These are phyloP conservation scores for Xenopus laevis DNA, from an alignment of 2,113 vertebrate genomes.

Conservation along the genomic window DNA sequence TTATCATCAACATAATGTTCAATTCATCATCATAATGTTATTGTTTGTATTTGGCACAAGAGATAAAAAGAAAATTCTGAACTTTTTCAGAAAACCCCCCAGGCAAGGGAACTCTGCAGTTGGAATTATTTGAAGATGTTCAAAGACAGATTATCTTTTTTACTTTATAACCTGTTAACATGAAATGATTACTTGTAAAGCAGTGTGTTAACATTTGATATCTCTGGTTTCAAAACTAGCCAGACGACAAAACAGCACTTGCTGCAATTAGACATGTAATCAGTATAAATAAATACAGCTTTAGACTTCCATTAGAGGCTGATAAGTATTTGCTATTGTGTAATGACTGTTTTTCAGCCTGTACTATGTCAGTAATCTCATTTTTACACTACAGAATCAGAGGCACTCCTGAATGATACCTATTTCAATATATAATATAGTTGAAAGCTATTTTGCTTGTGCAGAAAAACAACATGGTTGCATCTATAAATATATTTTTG, in stretches of 20 bases:
- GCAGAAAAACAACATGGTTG: neutral
- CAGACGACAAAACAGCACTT: neutral
- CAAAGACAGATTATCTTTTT: no score
- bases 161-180: no score
- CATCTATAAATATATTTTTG: no score
- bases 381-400: neutral
- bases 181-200: no score
- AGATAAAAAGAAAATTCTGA: no score
- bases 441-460: neutral
- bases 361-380: neutral
- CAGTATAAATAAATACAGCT: constrained; percentile 2
- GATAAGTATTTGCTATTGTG: neutral
- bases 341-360: neutral
- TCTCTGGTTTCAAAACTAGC: neutral
- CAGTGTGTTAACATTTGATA: no score
- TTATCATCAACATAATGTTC: no score
- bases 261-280: neutral
- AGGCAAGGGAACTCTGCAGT: no score
- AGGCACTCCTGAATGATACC: neutral
- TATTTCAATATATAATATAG: neutral
- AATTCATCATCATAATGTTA: no score
- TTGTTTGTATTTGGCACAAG: no score
- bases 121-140: no score
- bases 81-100: no score
- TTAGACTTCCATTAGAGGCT: neutral